A percentile compares a stretch with the other conserved stretches of the same genome.
phyloP scores from a whole-genome alignment of 2,888 invertebrate species.

The Coecobrya sp. region DNA sequence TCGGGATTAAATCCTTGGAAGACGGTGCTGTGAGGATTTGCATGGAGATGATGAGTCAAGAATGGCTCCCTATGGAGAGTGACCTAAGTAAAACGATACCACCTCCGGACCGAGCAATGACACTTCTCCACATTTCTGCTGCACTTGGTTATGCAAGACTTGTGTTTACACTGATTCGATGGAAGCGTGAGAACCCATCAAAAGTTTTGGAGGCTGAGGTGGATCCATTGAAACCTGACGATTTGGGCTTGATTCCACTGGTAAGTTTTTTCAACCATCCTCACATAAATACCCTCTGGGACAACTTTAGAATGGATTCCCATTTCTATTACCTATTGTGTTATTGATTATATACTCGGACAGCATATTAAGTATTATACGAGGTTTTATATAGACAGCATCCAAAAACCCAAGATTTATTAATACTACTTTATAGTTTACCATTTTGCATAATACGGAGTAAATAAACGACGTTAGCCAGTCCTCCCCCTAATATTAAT shows the following conservation, averaged over 20 bases:
- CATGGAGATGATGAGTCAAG: constrained; percentile 91
- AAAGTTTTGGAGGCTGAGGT: constrained; percentile 96
- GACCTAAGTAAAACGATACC: constrained; percentile 76
- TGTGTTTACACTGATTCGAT: constrained; percentile 94
- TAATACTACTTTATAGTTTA: constrained; percentile 24
- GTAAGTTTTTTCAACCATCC: constrained; percentile 89
- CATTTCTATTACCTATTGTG: not conserved
- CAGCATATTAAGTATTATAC: too few species aligned
- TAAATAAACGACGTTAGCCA: constrained; percentile 4
- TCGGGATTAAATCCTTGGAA: constrained; percentile 89
- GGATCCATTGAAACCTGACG: constrained; percentile 96
- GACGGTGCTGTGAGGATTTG: constrained; percentile 95
- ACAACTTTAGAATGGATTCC: not conserved
- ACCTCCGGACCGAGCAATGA: constrained; percentile 91
- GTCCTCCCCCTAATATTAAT: constrained; percentile 36
- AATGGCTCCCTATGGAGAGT: constrained; percentile 88
- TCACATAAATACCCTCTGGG: too few species aligned
- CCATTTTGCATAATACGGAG: not conserved
- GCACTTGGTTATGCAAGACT: constrained; percentile 95
- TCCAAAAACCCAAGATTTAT: constrained; percentile 43
- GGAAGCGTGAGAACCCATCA: constrained; percentile 96
- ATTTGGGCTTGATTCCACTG: constrained; percentile 96
- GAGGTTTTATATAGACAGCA: not conserved
- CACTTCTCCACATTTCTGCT: constrained; percentile 96
- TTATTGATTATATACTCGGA: too few species aligned